Conservation (phyloP, 2,888 invertebrate genomes). For the Tolmerus cingulatus region DNA sequence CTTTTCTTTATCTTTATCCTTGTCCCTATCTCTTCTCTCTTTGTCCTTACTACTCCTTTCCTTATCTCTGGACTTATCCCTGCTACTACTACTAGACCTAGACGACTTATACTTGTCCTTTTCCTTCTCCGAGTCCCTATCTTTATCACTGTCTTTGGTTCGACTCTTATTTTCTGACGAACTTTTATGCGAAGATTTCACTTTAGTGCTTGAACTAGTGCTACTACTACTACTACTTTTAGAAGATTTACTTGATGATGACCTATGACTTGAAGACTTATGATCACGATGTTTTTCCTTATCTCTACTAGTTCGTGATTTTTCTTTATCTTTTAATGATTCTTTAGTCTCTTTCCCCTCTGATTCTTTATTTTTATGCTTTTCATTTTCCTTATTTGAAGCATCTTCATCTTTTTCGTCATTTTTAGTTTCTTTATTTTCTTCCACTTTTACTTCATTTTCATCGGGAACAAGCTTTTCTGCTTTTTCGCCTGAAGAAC, state of each 20-base stretch:
- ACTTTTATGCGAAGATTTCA: constrained; percentile 52
- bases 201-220: constrained; percentile 53
- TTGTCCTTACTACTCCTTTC: constrained; percentile 55
- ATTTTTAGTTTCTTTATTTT: constrained; percentile 44
- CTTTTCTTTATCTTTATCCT: constrained; percentile 46
- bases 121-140: constrained; percentile 56
- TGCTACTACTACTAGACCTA: constrained; percentile 54
- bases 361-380: constrained; percentile 55
- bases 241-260: constrained; percentile 53
- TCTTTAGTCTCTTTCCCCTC: constrained; percentile 54
- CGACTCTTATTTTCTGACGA: constrained; percentile 59
- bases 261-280: constrained; percentile 50
- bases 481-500: constrained; percentile 42
- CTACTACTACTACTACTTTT: constrained; percentile 52
- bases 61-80: constrained; percentile 54
- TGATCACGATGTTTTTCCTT: constrained; percentile 58
- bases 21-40: constrained; percentile 42
- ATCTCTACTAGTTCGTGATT: constrained; percentile 60
- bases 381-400: constrained; percentile 57
- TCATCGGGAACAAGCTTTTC: neutral
- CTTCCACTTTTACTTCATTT: constrained; percentile 8
- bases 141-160: constrained; percentile 65
- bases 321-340: constrained; percentile 57
- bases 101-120: constrained; percentile 50
- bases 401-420: neutral